Conservation (phyloP, 2,888 invertebrate species). For the Aromia moschata region DNA sequence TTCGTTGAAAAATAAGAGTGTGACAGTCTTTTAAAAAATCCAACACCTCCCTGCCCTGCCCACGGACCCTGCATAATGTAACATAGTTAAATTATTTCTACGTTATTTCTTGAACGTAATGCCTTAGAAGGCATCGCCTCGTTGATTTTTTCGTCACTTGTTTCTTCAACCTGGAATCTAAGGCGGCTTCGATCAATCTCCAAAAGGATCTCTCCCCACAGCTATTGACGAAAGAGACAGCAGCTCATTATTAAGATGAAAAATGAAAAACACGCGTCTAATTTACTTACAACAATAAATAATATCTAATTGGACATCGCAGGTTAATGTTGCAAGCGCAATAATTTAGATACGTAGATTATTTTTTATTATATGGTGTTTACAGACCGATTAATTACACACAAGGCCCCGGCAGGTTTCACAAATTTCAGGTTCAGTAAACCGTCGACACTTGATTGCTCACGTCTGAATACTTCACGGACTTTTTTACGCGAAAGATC, state of each 20-base stretch:
- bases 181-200: no score
- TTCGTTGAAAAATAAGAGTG: no score
- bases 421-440: conserved; percentile 4
- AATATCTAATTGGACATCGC: background rate
- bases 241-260: background rate
- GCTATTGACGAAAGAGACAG: no score
- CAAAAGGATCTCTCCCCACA: no score
- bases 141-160: no score
- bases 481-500: conserved; percentile 2
- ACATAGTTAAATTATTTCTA: no score
- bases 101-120: no score
- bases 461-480: background rate
- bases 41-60: no score
- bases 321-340: background rate
- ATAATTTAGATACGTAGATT: background rate
- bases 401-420: background rate
- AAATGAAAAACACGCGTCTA: background rate
- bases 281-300: background rate
- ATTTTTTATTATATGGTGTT: background rate
- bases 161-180: no score
- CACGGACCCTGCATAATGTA: no score
- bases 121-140: no score
- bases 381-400: background rate
- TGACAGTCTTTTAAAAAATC: no score
- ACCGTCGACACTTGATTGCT: background rate